Percentiles rank a stretch among this genome's conserved stretches.
These are phyloP conservation scores for Nemapogon koenigi DNA, from an alignment of 2,888 invertebrate species.

Conservation along the genomic window DNA sequence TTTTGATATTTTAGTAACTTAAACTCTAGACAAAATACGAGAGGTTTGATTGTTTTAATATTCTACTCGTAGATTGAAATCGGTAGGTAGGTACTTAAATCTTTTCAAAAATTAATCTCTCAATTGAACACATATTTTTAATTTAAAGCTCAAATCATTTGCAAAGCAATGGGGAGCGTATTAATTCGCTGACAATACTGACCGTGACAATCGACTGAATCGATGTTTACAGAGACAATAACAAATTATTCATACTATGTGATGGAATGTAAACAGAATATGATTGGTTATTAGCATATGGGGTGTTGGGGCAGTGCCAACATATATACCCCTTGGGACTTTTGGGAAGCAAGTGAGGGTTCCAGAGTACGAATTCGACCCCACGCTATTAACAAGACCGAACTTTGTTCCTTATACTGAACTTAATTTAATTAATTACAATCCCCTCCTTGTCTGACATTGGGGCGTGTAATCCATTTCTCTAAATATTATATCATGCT, in stretches of 20 bases:
- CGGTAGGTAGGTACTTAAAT: no score
- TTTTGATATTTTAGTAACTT: no score
- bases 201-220: constrained; percentile 35
- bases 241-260: constrained; percentile 62
- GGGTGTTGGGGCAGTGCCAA: constrained; percentile 28
- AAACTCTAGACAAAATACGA: no score
- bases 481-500: constrained; percentile 43
- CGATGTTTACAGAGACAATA: constrained; percentile 57
- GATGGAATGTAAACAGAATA: constrained; percentile 66
- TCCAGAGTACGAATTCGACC: no score
- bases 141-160: no score
- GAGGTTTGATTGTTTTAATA: no score
- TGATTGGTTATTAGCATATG: constrained; percentile 62
- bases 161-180: no score
- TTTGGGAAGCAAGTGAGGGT: constrained; percentile 1
- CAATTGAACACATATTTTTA: no score
- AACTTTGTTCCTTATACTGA: constrained; percentile 9
- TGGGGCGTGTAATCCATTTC: constrained; percentile 31
- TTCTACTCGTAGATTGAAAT: no score
- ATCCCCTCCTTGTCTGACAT: constrained; percentile 29
- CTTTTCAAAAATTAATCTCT: no score
- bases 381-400: constrained; percentile 8
- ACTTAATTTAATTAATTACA: constrained; percentile 56
- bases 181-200: constrained; percentile 57
- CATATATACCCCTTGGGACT: constrained; percentile 4